Conservation (phyloP, 1,140 invertebrate genomes). For the Aphidius gifuensis region DNA sequence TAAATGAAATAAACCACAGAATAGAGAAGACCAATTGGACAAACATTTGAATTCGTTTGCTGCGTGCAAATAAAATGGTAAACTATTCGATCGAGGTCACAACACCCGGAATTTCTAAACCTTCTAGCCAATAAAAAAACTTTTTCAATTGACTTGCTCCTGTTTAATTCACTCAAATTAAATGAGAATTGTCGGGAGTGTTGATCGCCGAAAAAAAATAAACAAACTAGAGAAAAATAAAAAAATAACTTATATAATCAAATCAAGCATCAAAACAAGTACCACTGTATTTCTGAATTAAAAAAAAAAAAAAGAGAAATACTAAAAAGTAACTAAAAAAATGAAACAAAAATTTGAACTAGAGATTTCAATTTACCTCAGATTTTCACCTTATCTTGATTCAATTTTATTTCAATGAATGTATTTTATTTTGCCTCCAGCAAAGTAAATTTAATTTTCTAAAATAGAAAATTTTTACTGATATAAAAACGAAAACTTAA, state of each 20-base stretch:
- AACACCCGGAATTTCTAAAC: constrained; percentile 39
- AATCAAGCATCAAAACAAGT: too few relatives aligned
- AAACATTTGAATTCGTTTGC: neutral
- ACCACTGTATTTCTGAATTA: too few relatives aligned
- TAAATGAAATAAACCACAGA: constrained; percentile 1
- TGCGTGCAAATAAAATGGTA: constrained; percentile 12
- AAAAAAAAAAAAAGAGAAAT: too few relatives aligned
- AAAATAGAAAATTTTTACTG: too few relatives aligned
- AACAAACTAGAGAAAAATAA: too few relatives aligned
- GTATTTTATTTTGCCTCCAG: too few relatives aligned
- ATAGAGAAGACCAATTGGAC: constrained; percentile 4
- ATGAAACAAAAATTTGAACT: too few relatives aligned
- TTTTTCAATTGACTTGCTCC: constrained; percentile 43
- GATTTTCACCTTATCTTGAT: constrained; percentile 13
- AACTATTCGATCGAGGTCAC: constrained; percentile 11
- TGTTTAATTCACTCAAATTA: constrained; percentile 38
- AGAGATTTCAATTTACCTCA: constrained; percentile 30
- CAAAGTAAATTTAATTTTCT: too few relatives aligned
- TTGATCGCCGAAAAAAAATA: too few relatives aligned
- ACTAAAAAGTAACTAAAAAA: too few relatives aligned
- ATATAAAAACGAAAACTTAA: too few relatives aligned
- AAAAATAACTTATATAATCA: too few relatives aligned
- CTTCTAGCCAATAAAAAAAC: constrained; percentile 38
- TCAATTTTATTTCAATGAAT: constrained; percentile 4
- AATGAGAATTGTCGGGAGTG: neutral